Evolutionary conservation across 2,888 invertebrate genomes (phyloP), one percentile per base, ranked within the genome.

Genomic region (Dicranocentrus wangi): DNA sequence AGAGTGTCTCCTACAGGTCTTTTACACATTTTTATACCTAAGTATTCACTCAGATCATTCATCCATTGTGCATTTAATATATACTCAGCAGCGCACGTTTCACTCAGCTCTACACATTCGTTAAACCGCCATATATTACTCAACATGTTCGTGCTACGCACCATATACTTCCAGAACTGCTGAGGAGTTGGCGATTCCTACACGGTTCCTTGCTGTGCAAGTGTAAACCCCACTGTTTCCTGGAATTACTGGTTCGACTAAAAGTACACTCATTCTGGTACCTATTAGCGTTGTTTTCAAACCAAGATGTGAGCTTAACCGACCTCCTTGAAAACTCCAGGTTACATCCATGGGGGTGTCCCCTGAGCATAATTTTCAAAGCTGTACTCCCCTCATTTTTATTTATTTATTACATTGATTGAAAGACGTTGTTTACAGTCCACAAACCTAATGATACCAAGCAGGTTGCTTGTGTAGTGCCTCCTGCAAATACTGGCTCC

Each of bases 141-240:
- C 5, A 39, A 42, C 2, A 25, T 32, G 51, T 53, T 70, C 47
- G 7, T 60, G 15, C 17, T 28, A 78, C 77, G 77, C 81, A 88
- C 88, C 88, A 88, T 94, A 93, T 85, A 94, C 94, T 88, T 91
- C 91, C 86, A 94, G 90, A 88, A 91, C 91, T 84, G 94, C 92
- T 75, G 93, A 92, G 88, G 93, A 92, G 86, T 91, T 92, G 86
- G 92, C 91, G 84, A 89, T 89, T 87, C 94, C 95, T 79, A 93
- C 94, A 86, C 91, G 90, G 89, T 94, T 94, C 51, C 82, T 39
- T n/a, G 79, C 81, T 2, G 82, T 85, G 72, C 87, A 87, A 19
- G 87, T 86, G 76, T 87, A 87, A 8, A 66, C 68, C 28, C 87
- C 87, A 32, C 84, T 82, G 76, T 87, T 84, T 25, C 87, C 85